phyloP scores from a whole-genome alignment of 2,797 vertebrate species.

The Ibycter americanus region DNA sequence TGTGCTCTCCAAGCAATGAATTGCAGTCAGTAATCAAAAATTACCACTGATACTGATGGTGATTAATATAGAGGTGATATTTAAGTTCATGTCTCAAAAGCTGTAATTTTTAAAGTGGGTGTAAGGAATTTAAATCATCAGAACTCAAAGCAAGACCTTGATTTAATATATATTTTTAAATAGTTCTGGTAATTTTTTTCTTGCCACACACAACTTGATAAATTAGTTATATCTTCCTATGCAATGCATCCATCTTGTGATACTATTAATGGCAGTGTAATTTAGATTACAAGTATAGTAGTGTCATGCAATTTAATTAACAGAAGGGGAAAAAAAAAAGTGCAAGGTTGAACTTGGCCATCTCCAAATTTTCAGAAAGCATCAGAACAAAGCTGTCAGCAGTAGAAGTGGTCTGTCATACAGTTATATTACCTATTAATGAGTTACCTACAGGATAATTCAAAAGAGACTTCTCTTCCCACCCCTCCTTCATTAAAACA shows the following conservation, averaged over 20 bases:
- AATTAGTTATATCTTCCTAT: neutral
- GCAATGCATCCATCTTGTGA: neutral
- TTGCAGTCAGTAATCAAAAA: neutral
- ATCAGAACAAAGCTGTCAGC: neutral
- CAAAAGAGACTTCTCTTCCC: neutral
- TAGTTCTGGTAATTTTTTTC: neutral
- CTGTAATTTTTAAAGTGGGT: neutral
- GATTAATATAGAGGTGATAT: neutral
- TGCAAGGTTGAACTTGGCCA: neutral
- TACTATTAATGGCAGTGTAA: neutral
- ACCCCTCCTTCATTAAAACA: neutral
- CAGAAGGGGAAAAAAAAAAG: fast-evolving
- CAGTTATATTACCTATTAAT: neutral
- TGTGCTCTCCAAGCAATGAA: neutral
- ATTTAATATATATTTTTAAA: neutral
- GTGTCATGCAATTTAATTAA: neutral
- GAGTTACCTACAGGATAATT: neutral
- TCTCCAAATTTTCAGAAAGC: neutral
- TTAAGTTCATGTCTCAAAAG: neutral
- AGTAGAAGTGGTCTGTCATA: neutral
- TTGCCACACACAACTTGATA: neutral
- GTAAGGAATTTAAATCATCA: neutral
- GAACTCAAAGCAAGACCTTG: neutral
- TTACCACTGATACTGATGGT: neutral
- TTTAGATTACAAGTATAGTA: neutral